These are phyloP conservation scores for Pristionchus japonicus DNA, from an alignment of 2,888 invertebrate genomes.

Conservation along the genomic window DNA sequence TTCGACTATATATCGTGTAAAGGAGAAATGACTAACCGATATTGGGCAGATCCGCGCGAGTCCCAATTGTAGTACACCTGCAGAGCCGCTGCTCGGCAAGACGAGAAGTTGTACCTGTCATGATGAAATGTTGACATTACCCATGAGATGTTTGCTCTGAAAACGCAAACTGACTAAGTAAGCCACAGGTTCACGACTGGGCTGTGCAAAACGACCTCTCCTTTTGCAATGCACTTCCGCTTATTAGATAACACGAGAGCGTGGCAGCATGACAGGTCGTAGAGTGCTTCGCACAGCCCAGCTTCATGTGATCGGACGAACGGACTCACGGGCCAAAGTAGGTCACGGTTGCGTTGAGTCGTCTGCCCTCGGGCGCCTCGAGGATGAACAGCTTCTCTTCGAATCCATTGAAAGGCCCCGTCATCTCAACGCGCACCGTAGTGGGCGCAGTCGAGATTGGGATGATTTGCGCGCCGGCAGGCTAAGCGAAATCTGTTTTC, in stretches of 20 bases:
- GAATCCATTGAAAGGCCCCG: neutral
- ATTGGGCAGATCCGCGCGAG: too few species aligned
- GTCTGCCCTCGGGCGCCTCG: neutral
- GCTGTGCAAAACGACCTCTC: too few species aligned
- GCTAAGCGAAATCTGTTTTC: neutral
- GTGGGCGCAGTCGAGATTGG: neutral
- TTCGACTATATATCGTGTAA: neutral
- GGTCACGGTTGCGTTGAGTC: neutral
- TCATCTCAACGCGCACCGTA: neutral
- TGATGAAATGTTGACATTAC: too few species aligned
- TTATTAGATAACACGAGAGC: neutral
- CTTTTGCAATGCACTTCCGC: neutral
- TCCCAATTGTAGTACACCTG: too few species aligned
- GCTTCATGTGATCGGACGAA: neutral
- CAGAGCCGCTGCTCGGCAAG: too few species aligned
- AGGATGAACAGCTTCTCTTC: constrained; percentile 11
- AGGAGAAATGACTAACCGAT: neutral
- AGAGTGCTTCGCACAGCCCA: neutral
- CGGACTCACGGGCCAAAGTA: neutral
- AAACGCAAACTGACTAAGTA: too few species aligned
- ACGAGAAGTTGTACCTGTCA: too few species aligned
- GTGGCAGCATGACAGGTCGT: neutral
- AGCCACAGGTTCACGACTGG: too few species aligned
- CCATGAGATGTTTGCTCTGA: too few species aligned
- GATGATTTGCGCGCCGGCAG: neutral